Percentiles rank a stretch among this genome's conserved stretches.
phyloP scores from a whole-genome alignment of 2,888 invertebrate genomes.

The Monochamus alternatus region DNA sequence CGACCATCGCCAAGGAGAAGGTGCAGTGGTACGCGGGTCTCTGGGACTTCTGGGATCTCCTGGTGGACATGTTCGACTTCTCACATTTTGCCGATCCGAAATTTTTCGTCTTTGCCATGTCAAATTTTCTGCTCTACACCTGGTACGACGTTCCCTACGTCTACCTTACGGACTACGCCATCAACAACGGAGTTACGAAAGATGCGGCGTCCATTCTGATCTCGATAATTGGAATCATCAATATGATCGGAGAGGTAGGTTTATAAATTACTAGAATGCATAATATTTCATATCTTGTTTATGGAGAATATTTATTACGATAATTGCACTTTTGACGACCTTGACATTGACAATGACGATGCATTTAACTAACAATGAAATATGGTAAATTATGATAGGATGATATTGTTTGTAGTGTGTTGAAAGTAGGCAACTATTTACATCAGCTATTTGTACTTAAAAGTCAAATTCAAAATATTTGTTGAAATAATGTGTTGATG shows the following conservation, averaged over 20 bases:
- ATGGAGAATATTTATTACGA: too few species aligned
- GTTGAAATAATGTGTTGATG: too few species aligned
- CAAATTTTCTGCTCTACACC: conserved; percentile 91
- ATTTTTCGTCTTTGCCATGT: conserved; percentile 86
- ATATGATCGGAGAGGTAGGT: conserved; percentile 90
- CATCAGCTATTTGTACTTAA: too few species aligned
- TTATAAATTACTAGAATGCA: too few species aligned
- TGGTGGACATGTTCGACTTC: conserved; percentile 86
- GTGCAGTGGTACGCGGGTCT: conserved; percentile 83
- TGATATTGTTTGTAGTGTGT: too few species aligned
- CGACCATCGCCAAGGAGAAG: conserved; percentile 87
- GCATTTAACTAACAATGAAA: too few species aligned
- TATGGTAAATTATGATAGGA: too few species aligned
- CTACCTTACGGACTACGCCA: conserved; percentile 88
- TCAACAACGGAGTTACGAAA: conserved; percentile 79
- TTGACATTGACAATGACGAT: too few species aligned
- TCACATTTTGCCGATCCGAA: conserved; percentile 84
- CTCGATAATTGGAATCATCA: conserved; percentile 89
- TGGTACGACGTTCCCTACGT: conserved; percentile 97
- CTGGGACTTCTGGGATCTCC: conserved; percentile 85
- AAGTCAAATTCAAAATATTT: too few species aligned
- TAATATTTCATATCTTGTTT: too few species aligned
- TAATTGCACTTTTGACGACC: too few species aligned
- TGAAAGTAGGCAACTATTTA: too few species aligned
- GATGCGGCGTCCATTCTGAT: conserved; percentile 86